A percentile compares a stretch with the other conserved stretches of the same genome.
Conservation (phyloP, 1,140 invertebrate genomes). For the Pomacea maculata region DNA sequence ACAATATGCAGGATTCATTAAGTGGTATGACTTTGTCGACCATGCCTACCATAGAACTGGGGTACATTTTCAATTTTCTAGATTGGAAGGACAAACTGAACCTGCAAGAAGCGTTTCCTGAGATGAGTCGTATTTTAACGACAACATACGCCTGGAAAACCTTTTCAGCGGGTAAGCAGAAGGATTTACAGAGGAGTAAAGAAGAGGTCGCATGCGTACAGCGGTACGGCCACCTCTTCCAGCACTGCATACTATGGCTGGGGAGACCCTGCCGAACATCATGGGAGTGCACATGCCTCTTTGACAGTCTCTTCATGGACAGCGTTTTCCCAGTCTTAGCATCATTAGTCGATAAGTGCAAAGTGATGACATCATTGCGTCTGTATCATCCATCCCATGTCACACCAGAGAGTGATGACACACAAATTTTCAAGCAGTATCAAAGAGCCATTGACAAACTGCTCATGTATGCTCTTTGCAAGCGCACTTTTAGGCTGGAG, state of each 20-base stretch:
- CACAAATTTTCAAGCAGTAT: constrained; percentile 18
- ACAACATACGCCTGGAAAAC: constrained; percentile 10
- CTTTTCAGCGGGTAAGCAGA: background rate
- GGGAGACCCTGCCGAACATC: constrained; percentile 9
- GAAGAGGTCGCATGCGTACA: constrained; percentile 12
- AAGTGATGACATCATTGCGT: constrained; percentile 10
- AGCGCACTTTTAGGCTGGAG: constrained; percentile 7
- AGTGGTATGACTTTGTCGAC: background rate
- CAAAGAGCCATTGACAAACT: constrained; percentile 17
- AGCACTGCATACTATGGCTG: constrained; percentile 19
- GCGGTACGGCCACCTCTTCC: constrained; percentile 14
- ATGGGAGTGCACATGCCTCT: constrained; percentile 16
- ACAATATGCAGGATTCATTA: too few relatives aligned
- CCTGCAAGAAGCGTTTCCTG: constrained; percentile 3
- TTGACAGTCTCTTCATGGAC: background rate
- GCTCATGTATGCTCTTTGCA: constrained; percentile 8
- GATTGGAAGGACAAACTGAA: constrained; percentile 14
- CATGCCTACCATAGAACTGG: constrained; percentile 8
- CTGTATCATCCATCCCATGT: constrained; percentile 21
- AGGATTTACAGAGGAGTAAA: background rate
- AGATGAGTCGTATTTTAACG: background rate
- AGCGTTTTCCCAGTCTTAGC: constrained; percentile 12
- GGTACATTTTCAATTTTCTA: constrained; percentile 13
- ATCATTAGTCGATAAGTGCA: constrained; percentile 2
- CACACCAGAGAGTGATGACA: constrained; percentile 12